Evolutionary conservation across 2,888 invertebrate genomes (phyloP).

Genomic region (Lepidocyrtinus sp.): DNA sequence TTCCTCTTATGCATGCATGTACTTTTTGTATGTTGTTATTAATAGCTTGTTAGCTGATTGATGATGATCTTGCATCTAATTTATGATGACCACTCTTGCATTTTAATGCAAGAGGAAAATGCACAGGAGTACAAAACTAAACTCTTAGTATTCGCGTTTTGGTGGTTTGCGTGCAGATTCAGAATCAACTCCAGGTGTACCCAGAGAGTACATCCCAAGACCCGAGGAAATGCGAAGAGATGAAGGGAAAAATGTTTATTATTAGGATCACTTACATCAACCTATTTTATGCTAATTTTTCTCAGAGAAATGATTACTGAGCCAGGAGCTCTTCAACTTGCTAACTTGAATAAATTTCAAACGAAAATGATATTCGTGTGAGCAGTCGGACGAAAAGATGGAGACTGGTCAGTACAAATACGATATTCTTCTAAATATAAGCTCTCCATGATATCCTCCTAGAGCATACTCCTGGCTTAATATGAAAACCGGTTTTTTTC

Average conservation of each 20-base stretch:
- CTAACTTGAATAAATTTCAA: slow-evolving; percentile 28
- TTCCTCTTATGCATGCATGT: neutral
- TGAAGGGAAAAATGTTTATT: slow-evolving; percentile 13
- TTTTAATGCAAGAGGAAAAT: too few species aligned
- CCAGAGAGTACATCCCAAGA: too few species aligned
- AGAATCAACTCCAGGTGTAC: too few species aligned
- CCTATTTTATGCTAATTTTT: slow-evolving; percentile 20
- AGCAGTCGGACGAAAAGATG: neutral
- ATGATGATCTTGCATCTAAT: slow-evolving; percentile 26
- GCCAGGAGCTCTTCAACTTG: neutral
- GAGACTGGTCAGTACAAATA: too few species aligned
- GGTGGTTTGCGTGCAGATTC: slow-evolving; percentile 21
- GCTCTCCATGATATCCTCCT: neutral
- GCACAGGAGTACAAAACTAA: too few species aligned
- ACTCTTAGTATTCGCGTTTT: slow-evolving; percentile 13
- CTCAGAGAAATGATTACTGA: slow-evolving; percentile 15
- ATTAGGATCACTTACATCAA: slow-evolving; percentile 18
- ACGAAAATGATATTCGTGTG: slow-evolving; percentile 6
- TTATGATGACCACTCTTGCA: neutral
- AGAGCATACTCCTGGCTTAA: neutral
- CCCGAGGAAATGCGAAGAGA: too few species aligned
- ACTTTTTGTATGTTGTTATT: slow-evolving; percentile 18
- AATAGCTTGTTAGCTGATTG: slow-evolving; percentile 51
- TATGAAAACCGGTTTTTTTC: slow-evolving; percentile 68
- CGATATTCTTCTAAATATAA: too few species aligned